A percentile compares a stretch with the other conserved stretches of the same genome.
Conservation (phyloP, 2,113 vertebrate species). For the Phaethornis superciliosus region DNA sequence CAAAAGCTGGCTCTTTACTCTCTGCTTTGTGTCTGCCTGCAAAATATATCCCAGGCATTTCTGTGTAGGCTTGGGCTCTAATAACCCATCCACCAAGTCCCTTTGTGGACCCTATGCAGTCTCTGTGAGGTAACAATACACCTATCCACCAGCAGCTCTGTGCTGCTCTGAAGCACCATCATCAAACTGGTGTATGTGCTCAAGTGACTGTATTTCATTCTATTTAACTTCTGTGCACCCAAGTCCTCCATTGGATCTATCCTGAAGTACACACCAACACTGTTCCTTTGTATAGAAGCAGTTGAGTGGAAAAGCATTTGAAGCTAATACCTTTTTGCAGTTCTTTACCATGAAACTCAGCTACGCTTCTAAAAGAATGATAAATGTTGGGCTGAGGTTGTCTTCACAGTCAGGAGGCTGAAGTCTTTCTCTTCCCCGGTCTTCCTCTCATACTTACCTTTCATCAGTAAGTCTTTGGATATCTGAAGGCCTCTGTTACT, state of each 20-base stretch:
- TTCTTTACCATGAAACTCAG: slow-evolving; percentile 2
- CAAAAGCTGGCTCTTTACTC: background rate
- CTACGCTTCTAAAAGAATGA: slow-evolving; percentile 13
- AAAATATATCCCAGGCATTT: background rate
- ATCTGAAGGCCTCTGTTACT: background rate
- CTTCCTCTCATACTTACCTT: slow-evolving; percentile 1
- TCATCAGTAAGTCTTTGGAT: background rate
- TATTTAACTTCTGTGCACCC: slow-evolving; percentile 24
- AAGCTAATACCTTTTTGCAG: slow-evolving; percentile 13
- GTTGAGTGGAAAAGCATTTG: slow-evolving; percentile 19
- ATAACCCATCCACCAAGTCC: background rate
- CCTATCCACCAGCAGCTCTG: background rate
- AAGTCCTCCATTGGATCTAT: background rate
- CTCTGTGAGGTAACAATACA: background rate
- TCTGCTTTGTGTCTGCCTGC: background rate
- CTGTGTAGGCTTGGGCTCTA: background rate
- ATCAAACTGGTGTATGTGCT: background rate
- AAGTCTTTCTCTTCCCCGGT: background rate
- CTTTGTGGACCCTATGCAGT: background rate
- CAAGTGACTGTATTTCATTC: background rate
- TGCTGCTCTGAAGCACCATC: background rate
- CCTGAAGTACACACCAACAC: slow-evolving; percentile 13
- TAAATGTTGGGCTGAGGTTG: background rate
- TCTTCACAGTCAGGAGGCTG: slow-evolving; percentile 29
- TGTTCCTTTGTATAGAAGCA: background rate